Percentiles rank a stretch among this genome's conserved stretches.
phyloP scores from a whole-genome alignment of 2,113 vertebrate species.

The Colinus virginianus region DNA sequence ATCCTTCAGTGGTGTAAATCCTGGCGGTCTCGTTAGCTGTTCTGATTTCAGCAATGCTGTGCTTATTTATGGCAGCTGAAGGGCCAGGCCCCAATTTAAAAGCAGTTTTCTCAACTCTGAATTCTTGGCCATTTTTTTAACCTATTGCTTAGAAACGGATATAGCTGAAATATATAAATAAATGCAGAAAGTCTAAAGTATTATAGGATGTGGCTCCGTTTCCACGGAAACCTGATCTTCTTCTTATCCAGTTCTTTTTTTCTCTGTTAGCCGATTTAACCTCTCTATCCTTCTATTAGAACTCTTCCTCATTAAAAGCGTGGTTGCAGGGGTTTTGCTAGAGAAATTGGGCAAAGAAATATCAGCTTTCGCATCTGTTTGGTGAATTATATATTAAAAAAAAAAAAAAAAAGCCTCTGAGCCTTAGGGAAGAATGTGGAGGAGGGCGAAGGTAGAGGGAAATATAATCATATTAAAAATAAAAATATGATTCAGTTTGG shows the following conservation, averaged over 20 bases:
- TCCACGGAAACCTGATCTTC: slow-evolving; percentile 69
- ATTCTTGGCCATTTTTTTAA: not conserved
- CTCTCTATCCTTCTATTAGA: slow-evolving; percentile 67
- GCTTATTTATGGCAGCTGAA: not conserved
- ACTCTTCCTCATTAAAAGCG: slow-evolving; percentile 68
- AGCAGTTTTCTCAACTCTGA: not conserved
- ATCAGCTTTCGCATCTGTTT: slow-evolving; percentile 61
- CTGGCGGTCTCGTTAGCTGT: not conserved
- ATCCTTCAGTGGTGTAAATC: not conserved
- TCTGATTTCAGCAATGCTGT: not conserved
- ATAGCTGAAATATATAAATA: slow-evolving; percentile 48
- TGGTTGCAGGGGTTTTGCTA: slow-evolving; percentile 58
- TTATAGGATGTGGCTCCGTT: slow-evolving; percentile 67
- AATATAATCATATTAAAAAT: slow-evolving; percentile 49
- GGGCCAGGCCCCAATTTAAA: not conserved
- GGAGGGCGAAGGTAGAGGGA: not conserved
- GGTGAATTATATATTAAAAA: not conserved
- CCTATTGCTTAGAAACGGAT: slow-evolving; percentile 10
- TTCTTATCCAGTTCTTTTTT: slow-evolving; percentile 58
- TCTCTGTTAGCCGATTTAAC: slow-evolving; percentile 66
- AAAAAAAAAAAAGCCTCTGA: not conserved
- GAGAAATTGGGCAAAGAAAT: slow-evolving; percentile 62
- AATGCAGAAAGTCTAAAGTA: slow-evolving; percentile 37
- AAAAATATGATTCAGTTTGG: not conserved
- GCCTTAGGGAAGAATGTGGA: slow-evolving; percentile 12